A percentile compares a stretch with the other conserved stretches of the same genome.
Evolutionary conservation across 2,113 vertebrate species (phyloP).

Genomic region (Pan troglodytes): NHGRI_mPanTro3-v2.1_pri NC_072402.2:131279001-131279500

Average conservation of each 20-base stretch:
- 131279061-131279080: not conserved
- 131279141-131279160: not conserved
- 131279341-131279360: not conserved
- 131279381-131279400: not conserved
- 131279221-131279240: not conserved
- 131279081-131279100: not conserved
- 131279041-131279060: not conserved
- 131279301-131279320: not conserved
- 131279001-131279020: not conserved
- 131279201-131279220: not conserved
- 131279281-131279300: not conserved
- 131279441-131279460: not conserved
- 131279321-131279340: not conserved
- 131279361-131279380: not conserved
- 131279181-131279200: not conserved
- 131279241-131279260: not conserved
- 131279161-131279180: not conserved
- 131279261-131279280: not conserved
- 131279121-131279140: not conserved
- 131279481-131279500: not conserved
- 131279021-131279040: not conserved
- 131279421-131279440: not conserved
- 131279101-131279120: not conserved
- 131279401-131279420: accelerated
- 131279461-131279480: not conserved